Evolutionary conservation across 2,113 vertebrate genomes (phyloP), one percentile per base, ranked within the genome.

Genomic region (Apistogramma diplotaenia): DNA sequence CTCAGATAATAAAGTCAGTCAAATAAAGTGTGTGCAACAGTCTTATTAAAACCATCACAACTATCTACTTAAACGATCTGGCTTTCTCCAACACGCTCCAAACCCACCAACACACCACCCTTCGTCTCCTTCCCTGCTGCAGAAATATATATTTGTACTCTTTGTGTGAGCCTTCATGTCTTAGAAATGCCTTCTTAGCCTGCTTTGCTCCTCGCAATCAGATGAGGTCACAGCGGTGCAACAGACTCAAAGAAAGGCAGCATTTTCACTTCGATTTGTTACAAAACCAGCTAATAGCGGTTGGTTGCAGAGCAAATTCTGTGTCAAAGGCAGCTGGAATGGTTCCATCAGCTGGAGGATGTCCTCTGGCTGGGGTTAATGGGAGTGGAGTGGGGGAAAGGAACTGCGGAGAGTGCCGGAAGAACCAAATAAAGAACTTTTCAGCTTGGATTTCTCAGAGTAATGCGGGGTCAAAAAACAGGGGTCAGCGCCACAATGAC

Each of bases 281-380:
- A 91, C 91, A 90, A 91, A 94, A 93, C 78, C 78, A 82, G 88
- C 90, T 92, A 93, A 91, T 93, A 91, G 90, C 49, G 25, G 84
- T 88, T 79, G 73, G 91, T 90, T 94, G 90, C 82, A 82, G 87
- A 90, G 91, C 91, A 90, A 89, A 94, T 85, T 89, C 85, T 54
- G 89, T 93, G 93, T 92, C 92, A 94, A 89, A 91, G 92, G 89
- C 88, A 92, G 87, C 91, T 90, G 91, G 91, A 94, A 92, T 89
- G 85, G 89, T 92, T 93, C 92, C 93, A 93, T 94, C 92, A 91
- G 72, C 85, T 76, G 85, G 90, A 94, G 88, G 92, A 94, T 93
- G 91, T 94, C 89, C 91, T 93, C 88, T 93, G 91, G 88, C 91
- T 81, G 23, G 91, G 93, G 93, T 94, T 94, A 95, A 95, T 95